These are phyloP conservation scores for Takifugu flavidus DNA, from an alignment of 2,113 vertebrate genomes.

Conservation along the genomic window DNA sequence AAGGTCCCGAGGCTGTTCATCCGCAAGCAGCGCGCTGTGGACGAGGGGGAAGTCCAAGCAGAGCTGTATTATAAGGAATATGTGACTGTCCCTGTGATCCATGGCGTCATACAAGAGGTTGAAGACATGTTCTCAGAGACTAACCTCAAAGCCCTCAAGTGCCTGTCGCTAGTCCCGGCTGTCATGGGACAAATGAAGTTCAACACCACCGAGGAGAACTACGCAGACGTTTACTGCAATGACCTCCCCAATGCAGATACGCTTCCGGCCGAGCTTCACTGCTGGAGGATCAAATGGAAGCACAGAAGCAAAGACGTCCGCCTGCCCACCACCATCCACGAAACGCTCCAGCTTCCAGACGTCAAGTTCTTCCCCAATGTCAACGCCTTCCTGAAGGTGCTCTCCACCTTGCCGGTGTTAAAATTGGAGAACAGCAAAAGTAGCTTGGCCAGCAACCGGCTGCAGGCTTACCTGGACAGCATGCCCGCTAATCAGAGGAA, in stretches of 20 bases:
- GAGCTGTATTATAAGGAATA: constrained; percentile 88
- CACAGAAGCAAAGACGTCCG: constrained; percentile 90
- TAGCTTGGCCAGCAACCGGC: constrained; percentile 71
- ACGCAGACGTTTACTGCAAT: constrained; percentile 82
- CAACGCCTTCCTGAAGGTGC: constrained; percentile 83
- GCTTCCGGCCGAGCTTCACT: constrained; percentile 87
- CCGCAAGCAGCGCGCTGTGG: constrained; percentile 73
- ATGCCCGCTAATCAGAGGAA: constrained; percentile 79
- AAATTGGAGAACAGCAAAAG: constrained; percentile 78
- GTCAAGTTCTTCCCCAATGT: constrained; percentile 94
- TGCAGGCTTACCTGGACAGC: constrained; percentile 80
- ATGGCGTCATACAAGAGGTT: constrained; percentile 86
- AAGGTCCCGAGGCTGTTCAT: constrained; percentile 81
- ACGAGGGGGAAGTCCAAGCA: constrained; percentile 75
- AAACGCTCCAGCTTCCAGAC: constrained; percentile 86
- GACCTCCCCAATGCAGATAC: constrained; percentile 90
- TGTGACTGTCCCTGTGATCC: constrained; percentile 82
- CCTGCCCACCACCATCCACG: constrained; percentile 86
- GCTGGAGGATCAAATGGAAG: constrained; percentile 97
- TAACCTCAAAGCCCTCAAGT: constrained; percentile 88
- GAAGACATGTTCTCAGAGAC: constrained; percentile 90
- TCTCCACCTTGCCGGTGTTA: constrained; percentile 84
- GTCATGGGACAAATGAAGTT: constrained; percentile 95
- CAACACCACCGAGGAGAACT: constrained; percentile 86
- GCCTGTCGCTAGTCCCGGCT: constrained; percentile 86